These are phyloP conservation scores for Rhinolophus ferrumequinum DNA, from an alignment of 2,113 vertebrate genomes.

Conservation along the genomic window DNA sequence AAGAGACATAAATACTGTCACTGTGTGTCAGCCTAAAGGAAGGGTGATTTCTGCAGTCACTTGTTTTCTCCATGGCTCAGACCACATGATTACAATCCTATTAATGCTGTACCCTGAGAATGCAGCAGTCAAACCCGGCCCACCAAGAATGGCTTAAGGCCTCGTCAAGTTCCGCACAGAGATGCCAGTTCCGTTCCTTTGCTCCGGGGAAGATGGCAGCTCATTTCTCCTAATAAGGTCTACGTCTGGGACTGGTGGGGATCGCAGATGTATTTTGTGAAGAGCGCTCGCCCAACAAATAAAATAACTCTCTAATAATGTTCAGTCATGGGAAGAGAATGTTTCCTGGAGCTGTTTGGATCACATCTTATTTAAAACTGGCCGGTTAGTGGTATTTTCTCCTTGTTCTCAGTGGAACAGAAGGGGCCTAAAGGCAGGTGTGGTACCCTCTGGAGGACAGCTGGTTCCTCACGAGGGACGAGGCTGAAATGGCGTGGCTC, in stretches of 20 bases:
- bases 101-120: constrained; percentile 21
- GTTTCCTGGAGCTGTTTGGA: not conserved
- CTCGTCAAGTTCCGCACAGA: not conserved
- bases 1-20: not conserved
- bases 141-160: too few species aligned
- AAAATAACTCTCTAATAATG: not conserved
- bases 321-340: not conserved
- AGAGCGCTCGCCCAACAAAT: constrained; percentile 1
- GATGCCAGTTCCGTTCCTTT: not conserved
- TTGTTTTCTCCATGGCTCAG: not conserved
- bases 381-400: not conserved
- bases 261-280: not conserved
- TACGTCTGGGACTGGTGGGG: not conserved
- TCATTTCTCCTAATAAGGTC: not conserved
- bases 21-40: not conserved
- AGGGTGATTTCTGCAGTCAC: constrained; percentile 43
- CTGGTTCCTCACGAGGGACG: not conserved
- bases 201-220: not conserved
- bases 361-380: not conserved
- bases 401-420: not conserved
- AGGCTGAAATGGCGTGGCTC: not conserved
- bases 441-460: not conserved
- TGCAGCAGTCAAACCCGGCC: not conserved
- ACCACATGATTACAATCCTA: not conserved
- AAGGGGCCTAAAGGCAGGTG: not conserved